Percentiles rank a stretch among this genome's conserved stretches.
phyloP scores from a whole-genome alignment of 2,888 invertebrate species.

The Epirrhoe tristata region DNA sequence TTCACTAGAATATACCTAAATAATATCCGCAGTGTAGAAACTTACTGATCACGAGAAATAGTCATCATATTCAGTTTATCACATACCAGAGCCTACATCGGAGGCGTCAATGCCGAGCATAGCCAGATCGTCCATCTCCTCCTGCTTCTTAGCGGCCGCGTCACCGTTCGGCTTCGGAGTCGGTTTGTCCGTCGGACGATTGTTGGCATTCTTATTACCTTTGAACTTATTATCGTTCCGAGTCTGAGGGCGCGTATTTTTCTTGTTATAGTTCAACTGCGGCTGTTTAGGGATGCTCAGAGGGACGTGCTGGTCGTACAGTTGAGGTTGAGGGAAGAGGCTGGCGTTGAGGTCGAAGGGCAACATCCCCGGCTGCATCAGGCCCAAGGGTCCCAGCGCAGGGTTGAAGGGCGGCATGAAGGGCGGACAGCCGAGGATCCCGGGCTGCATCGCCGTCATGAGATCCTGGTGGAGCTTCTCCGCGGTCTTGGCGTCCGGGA shows the following conservation, averaged over 20 bases:
- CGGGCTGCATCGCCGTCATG: conserved; percentile 48
- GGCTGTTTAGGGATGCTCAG: conserved; percentile 50
- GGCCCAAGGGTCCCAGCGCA: conserved; percentile 38
- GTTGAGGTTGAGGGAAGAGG: conserved; percentile 65
- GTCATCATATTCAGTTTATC: conserved; percentile 18
- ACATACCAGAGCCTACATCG: conserved; percentile 87
- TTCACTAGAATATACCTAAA: too few species aligned
- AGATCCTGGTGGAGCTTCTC: conserved; percentile 49
- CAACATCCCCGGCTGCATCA: conserved; percentile 63
- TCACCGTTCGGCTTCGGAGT: conserved; percentile 40
- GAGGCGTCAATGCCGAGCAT: conserved; percentile 95
- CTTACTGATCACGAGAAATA: not conserved
- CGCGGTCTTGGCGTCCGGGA: conserved; percentile 75
- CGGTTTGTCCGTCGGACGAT: conserved; percentile 1
- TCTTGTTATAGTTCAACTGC: conserved; percentile 32
- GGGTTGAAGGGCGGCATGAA: conserved; percentile 51
- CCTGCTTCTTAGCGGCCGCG: conserved; percentile 66
- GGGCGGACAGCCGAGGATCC: conserved; percentile 47
- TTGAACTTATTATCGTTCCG: conserved; percentile 37
- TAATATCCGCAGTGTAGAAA: too few species aligned
- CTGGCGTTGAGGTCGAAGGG: conserved; percentile 69
- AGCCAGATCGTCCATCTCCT: conserved; percentile 90
- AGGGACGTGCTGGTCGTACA: conserved; percentile 76
- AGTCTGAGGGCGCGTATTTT: conserved; percentile 29
- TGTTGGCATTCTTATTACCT: conserved; percentile 44